Evolutionary conservation across 1,140 invertebrate genomes (phyloP), one percentile per base, ranked within the genome.

Genomic region (Solen grandis): DNA sequence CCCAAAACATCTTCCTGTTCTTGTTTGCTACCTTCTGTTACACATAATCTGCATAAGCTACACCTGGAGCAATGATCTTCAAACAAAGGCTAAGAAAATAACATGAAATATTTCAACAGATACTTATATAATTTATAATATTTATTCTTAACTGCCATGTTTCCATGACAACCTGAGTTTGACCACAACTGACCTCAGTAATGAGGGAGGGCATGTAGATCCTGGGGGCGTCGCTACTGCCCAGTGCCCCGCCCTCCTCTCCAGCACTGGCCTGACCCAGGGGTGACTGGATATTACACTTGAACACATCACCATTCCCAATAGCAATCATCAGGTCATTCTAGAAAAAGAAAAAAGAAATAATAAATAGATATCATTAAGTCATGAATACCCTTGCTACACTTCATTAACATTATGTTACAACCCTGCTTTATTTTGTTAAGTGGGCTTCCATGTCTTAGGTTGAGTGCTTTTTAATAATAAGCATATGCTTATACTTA

Each of bases 301-400:
- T 78, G 2, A 78, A 25, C n/a, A 78, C 3, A 27, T 78, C 75
- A 0, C 75, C 75, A 41, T 78, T 78, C n/a, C 69, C 52, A 19
- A 78, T 14, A 29, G 29, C 41, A n/a, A 78, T 65, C 2, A 78
- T 78, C 1, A 78, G 59, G 46, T 78, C 75, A 78, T 78, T 78
- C 75, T 69, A 55, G 16, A 65, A 76, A 13, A 19, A 14, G 10
- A 33, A n/a, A 62, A 14, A 13, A 57, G 22, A 57, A 8, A 22
- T 57, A 25, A 13, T 13, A 13, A n/a, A n/a, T 5, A 57, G 8
- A 57, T 22, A 57, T 57, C 8, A 22, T 25, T 5, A 57, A 22
- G 8, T n/a, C 5, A 57, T 13, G 10, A 25, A 8, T 10, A 13
- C 16, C 8, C 8, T 57, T 13, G 8, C 22, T 8, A 13, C 27